Evolutionary conservation across 2,797 vertebrate genomes (phyloP).

Genomic region (Lepidocolaptes lacrymiger): DNA sequence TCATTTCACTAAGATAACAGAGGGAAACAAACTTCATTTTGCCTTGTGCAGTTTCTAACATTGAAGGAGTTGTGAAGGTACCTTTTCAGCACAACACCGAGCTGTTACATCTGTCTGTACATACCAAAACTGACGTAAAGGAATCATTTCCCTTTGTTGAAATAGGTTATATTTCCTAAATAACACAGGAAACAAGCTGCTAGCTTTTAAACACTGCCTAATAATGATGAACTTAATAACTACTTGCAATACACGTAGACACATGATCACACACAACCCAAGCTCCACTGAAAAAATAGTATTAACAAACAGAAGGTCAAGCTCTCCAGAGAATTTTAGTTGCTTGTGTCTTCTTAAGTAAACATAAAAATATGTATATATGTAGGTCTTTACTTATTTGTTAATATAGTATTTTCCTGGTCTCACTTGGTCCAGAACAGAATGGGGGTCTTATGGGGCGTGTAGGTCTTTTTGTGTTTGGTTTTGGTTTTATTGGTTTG

Average conservation of each 20-base stretch:
- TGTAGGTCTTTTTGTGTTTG: background rate
- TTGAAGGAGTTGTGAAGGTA: background rate
- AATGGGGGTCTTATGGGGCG: background rate
- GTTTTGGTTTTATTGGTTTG: background rate
- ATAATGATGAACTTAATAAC: background rate
- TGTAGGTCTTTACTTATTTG: background rate
- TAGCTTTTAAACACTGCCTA: background rate
- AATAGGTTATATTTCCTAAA: background rate
- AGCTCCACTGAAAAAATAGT: background rate
- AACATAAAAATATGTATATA: background rate
- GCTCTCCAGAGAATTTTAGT: background rate
- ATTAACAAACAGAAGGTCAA: background rate
- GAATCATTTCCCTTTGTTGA: background rate
- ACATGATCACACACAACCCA: rapidly evolving
- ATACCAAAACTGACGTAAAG: background rate
- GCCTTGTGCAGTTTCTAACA: background rate
- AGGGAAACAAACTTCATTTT: background rate
- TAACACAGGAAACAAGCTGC: background rate
- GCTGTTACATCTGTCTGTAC: background rate
- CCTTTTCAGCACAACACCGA: background rate
- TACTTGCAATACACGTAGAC: background rate
- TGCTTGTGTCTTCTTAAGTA: background rate
- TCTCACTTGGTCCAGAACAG: background rate
- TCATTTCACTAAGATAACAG: background rate
- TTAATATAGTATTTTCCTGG: background rate